These are phyloP conservation scores for Homarus americanus DNA, from an alignment of 1,140 invertebrate species.

Conservation along the genomic window DNA sequence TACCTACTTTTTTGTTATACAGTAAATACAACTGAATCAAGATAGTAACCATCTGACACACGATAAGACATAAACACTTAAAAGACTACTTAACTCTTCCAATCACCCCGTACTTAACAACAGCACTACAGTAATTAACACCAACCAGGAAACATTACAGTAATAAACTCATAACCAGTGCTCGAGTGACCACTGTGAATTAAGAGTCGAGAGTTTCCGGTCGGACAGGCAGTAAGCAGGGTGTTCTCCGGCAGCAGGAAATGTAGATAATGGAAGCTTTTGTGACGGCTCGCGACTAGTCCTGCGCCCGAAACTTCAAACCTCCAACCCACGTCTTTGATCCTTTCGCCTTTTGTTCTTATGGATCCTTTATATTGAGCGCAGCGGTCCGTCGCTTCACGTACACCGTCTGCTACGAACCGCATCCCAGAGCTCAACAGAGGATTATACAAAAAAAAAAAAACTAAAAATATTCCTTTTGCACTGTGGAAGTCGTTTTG, in stretches of 20 bases:
- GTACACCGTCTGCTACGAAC: not conserved
- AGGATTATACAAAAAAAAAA: constrained; percentile 9
- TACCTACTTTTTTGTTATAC: too few species aligned
- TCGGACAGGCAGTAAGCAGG: not conserved
- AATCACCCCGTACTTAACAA: too few species aligned
- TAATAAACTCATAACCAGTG: too few species aligned
- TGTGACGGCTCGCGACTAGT: not conserved
- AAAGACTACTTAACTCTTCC: too few species aligned
- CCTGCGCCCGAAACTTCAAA: constrained; percentile 1
- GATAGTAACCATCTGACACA: too few species aligned
- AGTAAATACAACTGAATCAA: too few species aligned
- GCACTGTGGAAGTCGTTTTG: not conserved
- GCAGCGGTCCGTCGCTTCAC: constrained; percentile 18
- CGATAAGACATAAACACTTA: too few species aligned
- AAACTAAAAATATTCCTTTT: constrained; percentile 18
- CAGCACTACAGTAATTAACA: too few species aligned
- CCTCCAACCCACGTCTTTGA: constrained; percentile 23
- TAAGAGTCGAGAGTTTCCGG: not conserved
- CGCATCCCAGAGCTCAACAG: not conserved
- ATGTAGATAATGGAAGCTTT: not conserved
- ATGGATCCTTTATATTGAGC: constrained; percentile 30
- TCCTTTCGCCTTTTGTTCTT: constrained; percentile 28
- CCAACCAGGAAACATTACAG: too few species aligned
- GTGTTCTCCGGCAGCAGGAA: not conserved
- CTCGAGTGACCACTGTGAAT: too few species aligned